Conservation (phyloP, 2,113 vertebrate species). For the Neolamprologus toae region DNA sequence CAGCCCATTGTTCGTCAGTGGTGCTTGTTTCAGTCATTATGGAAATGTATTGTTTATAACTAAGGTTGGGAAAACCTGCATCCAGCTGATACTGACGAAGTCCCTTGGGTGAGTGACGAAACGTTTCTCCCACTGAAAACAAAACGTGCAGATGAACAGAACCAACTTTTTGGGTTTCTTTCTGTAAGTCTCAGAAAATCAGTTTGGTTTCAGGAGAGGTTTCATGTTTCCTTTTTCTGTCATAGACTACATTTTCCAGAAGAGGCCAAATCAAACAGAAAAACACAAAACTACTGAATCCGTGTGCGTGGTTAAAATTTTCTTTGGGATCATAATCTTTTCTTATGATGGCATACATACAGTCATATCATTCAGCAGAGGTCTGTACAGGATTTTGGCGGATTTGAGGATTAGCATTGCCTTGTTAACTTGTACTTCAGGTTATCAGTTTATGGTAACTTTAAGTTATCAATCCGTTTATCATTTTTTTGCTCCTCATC, state of each 20-base stretch:
- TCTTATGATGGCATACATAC: not conserved
- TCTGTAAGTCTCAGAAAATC: not conserved
- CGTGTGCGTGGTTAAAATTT: not conserved
- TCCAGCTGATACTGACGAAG: not conserved
- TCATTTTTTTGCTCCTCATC: not conserved
- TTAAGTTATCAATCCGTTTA: not conserved
- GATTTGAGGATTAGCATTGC: not conserved
- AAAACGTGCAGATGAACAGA: not conserved
- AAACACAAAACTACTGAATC: not conserved
- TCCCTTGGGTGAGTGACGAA: not conserved
- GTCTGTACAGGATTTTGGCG: not conserved
- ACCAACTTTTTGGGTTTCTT: not conserved
- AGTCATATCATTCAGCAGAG: not conserved
- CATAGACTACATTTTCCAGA: rapidly evolving
- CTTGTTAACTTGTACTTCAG: not conserved
- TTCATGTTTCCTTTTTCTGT: not conserved
- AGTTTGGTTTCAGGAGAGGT: not conserved
- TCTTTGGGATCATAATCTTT: rapidly evolving
- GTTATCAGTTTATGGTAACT: not conserved
- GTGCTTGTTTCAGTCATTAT: not conserved
- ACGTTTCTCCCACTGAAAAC: not conserved
- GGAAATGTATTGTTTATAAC: not conserved
- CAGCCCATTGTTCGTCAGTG: not conserved
- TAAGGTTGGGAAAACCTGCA: not conserved
- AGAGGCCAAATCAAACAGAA: not conserved